Conservation (phyloP, 2,113 vertebrate genomes). For the Nerophis lumbriciformis region DNA sequence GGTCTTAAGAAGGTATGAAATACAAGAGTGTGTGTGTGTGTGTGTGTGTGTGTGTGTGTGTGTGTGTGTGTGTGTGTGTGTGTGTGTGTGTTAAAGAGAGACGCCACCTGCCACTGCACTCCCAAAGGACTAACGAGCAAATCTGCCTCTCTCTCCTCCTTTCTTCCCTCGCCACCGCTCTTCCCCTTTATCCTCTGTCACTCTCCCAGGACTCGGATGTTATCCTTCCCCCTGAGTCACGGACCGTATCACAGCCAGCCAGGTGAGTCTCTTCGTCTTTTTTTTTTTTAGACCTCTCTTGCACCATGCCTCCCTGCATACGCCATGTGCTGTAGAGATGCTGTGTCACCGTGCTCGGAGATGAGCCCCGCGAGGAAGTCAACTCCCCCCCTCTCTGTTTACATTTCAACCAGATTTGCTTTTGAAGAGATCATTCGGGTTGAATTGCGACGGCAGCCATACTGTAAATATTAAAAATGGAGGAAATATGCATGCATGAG, state of each 20-base stretch:
- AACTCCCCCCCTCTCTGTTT: no score
- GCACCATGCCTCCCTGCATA: conserved; percentile 24
- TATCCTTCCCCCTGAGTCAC: conserved; percentile 39
- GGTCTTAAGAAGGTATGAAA: no score
- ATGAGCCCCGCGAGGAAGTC: conserved; percentile 14
- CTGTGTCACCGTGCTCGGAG: conserved; percentile 60
- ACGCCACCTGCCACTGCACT: conserved; percentile 48
- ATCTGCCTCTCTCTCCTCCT: conserved; percentile 23
- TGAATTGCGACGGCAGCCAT: no score
- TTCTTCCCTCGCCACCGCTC: conserved; percentile 13
- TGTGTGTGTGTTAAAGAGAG: conserved; percentile 4
- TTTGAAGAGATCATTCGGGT: no score
- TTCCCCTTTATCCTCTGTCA: conserved; percentile 19
- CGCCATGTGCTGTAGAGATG: conserved; percentile 55
- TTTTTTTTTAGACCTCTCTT: conserved; percentile 1
- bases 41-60: conserved; percentile 15
- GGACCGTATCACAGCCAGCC: conserved; percentile 41
- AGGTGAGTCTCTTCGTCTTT: conserved; percentile 47
- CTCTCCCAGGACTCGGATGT: conserved; percentile 49
- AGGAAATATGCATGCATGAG: no score
- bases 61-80: not conserved
- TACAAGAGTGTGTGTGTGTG: not conserved
- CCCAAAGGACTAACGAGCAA: conserved; percentile 38
- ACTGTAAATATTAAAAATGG: no score
- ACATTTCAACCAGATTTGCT: no score